These are phyloP conservation scores for Hycleus phaleratus DNA, from an alignment of 1,140 invertebrate genomes.

Conservation along the genomic window DNA sequence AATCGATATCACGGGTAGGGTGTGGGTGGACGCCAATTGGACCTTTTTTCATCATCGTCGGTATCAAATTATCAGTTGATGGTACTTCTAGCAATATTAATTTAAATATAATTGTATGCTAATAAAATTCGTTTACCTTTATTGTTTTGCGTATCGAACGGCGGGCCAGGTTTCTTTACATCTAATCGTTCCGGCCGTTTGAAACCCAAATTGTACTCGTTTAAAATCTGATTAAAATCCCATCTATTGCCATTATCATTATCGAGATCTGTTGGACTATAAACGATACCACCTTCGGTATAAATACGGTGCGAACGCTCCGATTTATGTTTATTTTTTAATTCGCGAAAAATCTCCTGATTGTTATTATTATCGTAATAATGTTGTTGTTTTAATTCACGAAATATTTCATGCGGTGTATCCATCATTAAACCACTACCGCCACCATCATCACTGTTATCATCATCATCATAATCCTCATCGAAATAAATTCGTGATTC, in stretches of 20 bases:
- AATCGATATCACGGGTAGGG: conserved; percentile 43
- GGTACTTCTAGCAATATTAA: background rate
- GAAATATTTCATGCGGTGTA: conserved; percentile 18
- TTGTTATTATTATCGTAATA: conserved; percentile 6
- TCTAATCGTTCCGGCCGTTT: conserved; percentile 78
- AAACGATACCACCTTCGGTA: conserved; percentile 57
- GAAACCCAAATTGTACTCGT: conserved; percentile 59
- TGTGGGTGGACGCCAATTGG: conserved; percentile 35
- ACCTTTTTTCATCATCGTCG: conserved; percentile 45
- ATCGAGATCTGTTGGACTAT: conserved; percentile 23
- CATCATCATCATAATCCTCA: conserved; percentile 42
- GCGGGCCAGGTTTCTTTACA: conserved; percentile 90
- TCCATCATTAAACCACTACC: too few species aligned
- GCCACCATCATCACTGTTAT: conserved; percentile 32
- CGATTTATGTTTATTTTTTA: conserved; percentile 22
- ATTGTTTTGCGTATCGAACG: conserved; percentile 47
- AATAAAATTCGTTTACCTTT: too few species aligned
- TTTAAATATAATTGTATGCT: background rate
- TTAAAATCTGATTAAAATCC: conserved; percentile 45
- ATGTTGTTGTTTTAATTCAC: conserved; percentile 16
- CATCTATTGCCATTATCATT: conserved; percentile 2
- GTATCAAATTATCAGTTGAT: background rate
- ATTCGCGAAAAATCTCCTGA: conserved; percentile 29
- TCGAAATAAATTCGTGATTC: conserved; percentile 49
- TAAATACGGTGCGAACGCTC: conserved; percentile 41